These are phyloP conservation scores for Drosophila ustulata DNA, from an alignment of 2,888 invertebrate genomes.

Conservation along the genomic window DNA sequence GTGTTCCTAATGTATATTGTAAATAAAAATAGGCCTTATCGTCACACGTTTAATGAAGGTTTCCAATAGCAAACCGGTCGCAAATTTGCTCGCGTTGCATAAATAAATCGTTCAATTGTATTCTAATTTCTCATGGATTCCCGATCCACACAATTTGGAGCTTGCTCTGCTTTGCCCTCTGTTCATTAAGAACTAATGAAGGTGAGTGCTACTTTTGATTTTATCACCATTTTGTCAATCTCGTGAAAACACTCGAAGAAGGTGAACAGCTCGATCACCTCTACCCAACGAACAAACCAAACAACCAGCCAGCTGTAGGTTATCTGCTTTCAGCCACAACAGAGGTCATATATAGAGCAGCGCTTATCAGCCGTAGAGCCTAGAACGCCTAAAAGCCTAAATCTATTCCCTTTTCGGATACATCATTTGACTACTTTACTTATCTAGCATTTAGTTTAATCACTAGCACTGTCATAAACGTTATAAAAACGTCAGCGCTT, in stretches of 20 bases:
- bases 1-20: neutral
- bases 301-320: slow-evolving; percentile 6
- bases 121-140: slow-evolving; percentile 13
- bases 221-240: slow-evolving; percentile 9
- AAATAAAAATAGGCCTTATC: slow-evolving; percentile 51
- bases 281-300: slow-evolving; percentile 2
- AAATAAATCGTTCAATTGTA: slow-evolving; percentile 37
- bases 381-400: neutral
- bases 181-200: slow-evolving; percentile 38
- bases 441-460: slow-evolving; percentile 47
- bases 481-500: slow-evolving; percentile 43
- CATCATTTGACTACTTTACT: slow-evolving; percentile 23
- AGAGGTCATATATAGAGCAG: slow-evolving; percentile 18
- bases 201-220: slow-evolving; percentile 29
- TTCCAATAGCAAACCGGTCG: slow-evolving; percentile 39
- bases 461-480: slow-evolving; percentile 8
- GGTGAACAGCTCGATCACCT: slow-evolving; percentile 5
- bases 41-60: slow-evolving; percentile 31
- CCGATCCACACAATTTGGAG: neutral
- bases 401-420: slow-evolving; percentile 10
- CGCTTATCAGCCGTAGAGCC: slow-evolving; percentile 13
- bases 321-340: slow-evolving; percentile 11
- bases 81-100: slow-evolving; percentile 30
- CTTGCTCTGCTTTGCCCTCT: slow-evolving; percentile 5
- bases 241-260: slow-evolving; percentile 17